Percentiles rank a stretch among this genome's conserved stretches.
Evolutionary conservation across 2,888 invertebrate species (phyloP).

Genomic region (Hyles lineata): DNA sequence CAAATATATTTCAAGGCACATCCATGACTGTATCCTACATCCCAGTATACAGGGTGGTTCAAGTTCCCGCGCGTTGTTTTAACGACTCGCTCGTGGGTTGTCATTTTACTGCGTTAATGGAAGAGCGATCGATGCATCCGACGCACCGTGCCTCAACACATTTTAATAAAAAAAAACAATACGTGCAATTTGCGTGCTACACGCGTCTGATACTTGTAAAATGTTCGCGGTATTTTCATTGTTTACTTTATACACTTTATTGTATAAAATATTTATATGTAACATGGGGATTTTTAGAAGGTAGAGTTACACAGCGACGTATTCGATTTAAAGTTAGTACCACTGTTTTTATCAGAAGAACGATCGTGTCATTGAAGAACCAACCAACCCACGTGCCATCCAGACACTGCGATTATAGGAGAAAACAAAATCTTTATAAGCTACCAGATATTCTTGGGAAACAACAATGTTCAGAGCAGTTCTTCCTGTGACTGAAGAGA

Average conservation of each 20-base stretch:
- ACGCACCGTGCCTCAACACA: neutral
- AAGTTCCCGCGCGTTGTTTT: conserved; percentile 41
- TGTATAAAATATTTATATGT: neutral
- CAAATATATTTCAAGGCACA: neutral
- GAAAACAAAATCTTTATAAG: too few relatives aligned
- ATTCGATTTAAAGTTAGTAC: too few relatives aligned
- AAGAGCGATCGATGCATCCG: conserved; percentile 17
- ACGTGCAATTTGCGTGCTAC: neutral
- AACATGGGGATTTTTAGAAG: too few relatives aligned
- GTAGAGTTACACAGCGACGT: too few relatives aligned
- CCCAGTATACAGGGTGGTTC: conserved; percentile 39
- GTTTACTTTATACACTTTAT: neutral
- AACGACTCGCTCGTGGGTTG: conserved; percentile 60
- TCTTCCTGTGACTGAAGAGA: too few relatives aligned
- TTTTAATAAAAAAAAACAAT: neutral
- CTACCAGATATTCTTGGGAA: too few relatives aligned
- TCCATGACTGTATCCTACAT: conserved; percentile 31
- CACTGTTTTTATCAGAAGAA: too few relatives aligned
- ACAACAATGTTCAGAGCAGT: too few relatives aligned
- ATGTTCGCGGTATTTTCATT: neutral
- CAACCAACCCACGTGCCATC: too few relatives aligned
- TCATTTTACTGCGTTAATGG: conserved; percentile 48
- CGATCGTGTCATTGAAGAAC: too few relatives aligned
- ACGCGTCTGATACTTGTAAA: neutral
- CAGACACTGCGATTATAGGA: too few relatives aligned